phyloP scores from a whole-genome alignment of 2,113 vertebrate genomes.

The Istiophorus platypterus region DNA sequence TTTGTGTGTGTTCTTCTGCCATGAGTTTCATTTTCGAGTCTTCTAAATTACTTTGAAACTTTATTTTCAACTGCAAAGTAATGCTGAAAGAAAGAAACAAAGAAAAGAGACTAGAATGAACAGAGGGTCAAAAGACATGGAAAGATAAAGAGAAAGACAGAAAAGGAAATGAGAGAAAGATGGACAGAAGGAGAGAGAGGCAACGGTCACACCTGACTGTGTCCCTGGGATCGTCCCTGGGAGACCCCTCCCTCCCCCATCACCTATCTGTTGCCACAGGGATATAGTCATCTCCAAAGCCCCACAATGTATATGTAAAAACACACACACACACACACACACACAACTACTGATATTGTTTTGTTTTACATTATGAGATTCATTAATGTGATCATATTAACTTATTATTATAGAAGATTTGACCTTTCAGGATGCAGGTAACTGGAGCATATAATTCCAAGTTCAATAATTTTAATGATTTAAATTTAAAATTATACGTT shows the following conservation, averaged over 20 bases:
- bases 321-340: not conserved
- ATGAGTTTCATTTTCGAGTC: not conserved
- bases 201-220: constrained; percentile 9
- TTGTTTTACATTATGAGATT: too few relatives aligned
- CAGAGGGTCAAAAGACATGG: too few relatives aligned
- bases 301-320: not conserved
- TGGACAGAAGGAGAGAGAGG: too few relatives aligned
- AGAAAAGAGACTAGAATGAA: too few relatives aligned
- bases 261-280: constrained; percentile 8
- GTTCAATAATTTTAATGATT: too few relatives aligned
- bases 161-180: not conserved
- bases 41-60: not conserved
- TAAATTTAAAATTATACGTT: too few relatives aligned
- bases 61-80: too few relatives aligned
- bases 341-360: not conserved
- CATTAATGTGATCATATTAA: too few relatives aligned
- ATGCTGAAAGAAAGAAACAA: too few relatives aligned
- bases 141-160: not conserved
- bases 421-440: too few relatives aligned
- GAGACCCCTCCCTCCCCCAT: constrained; percentile 10
- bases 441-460: too few relatives aligned
- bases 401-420: too few relatives aligned
- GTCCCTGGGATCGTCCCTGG: not conserved
- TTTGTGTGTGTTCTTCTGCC: not conserved
- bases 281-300: not conserved